Evolutionary conservation across 2,888 invertebrate species (phyloP).

Genomic region (Melangyna quadrimaculata): DNA sequence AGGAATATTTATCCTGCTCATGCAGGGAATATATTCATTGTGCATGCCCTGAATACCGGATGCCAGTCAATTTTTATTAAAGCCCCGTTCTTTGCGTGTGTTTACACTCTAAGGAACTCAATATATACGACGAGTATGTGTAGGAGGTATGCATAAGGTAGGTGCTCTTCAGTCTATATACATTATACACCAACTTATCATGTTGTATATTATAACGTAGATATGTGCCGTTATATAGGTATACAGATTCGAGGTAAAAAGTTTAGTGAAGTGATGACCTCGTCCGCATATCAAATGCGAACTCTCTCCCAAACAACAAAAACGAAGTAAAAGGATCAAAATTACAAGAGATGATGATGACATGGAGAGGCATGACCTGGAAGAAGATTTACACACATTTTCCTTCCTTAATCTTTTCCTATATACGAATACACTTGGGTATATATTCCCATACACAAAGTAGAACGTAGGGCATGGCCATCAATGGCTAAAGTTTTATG

Average conservation of each 20-base stretch:
- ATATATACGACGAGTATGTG: neutral
- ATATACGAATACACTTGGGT: neutral
- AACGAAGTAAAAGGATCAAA: conserved; percentile 49
- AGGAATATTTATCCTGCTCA: conserved; percentile 62
- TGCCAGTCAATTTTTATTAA: conserved; percentile 69
- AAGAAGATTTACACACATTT: conserved; percentile 55
- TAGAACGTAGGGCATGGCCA: conserved; percentile 1
- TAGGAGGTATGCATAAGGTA: neutral
- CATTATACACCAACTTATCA: conserved; percentile 24
- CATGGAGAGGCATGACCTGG: conserved; percentile 57
- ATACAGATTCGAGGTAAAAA: conserved; percentile 53
- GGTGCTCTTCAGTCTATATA: neutral
- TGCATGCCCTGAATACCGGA: conserved; percentile 71
- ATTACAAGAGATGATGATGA: conserved; percentile 65
- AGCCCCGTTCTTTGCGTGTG: neutral
- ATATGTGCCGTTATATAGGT: conserved; percentile 6
- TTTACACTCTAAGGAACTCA: neutral
- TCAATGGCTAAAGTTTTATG: conserved; percentile 49
- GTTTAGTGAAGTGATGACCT: conserved; percentile 67
- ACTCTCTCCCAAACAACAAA: conserved; percentile 12
- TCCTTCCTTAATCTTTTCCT: neutral
- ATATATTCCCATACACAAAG: neutral
- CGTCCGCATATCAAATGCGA: conserved; percentile 63
- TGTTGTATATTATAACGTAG: conserved; percentile 9
- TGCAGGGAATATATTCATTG: conserved; percentile 67